Percentiles rank a stretch among this genome's conserved stretches.
These are phyloP conservation scores for Microctenopoma lineatum DNA, from an alignment of 2,797 vertebrate genomes.

Conservation along the genomic window DNA sequence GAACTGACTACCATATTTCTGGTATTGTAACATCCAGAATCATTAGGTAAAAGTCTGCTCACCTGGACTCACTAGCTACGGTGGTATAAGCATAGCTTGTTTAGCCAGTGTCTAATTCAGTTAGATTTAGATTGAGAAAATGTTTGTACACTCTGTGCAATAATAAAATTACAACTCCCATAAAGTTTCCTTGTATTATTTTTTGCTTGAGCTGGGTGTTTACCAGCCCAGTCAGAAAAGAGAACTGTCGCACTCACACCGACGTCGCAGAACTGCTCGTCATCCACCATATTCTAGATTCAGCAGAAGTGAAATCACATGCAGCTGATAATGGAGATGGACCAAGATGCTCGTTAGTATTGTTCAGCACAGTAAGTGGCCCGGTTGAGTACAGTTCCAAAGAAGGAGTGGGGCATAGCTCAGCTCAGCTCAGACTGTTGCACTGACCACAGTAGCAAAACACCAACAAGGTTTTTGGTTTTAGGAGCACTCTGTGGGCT, in stretches of 20 bases:
- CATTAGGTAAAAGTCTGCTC: conserved; percentile 1
- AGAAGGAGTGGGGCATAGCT: conserved; percentile 6
- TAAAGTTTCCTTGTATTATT: background rate
- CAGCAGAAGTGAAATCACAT: conserved; percentile 46
- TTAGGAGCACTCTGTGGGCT: conserved; percentile 3
- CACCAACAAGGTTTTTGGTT: conserved; percentile 6
- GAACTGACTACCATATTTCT: no score
- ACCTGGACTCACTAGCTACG: conserved; percentile 21
- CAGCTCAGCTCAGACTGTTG: conserved; percentile 6
- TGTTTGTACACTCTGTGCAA: background rate
- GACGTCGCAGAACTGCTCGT: conserved; percentile 43
- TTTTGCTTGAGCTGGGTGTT: background rate
- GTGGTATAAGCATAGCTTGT: conserved; percentile 5
- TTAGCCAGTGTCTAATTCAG: conserved; percentile 5
- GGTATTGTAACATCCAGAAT: no score
- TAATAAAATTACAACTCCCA: background rate
- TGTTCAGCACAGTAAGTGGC: conserved; percentile 8
- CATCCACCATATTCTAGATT: conserved; percentile 27
- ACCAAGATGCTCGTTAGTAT: conserved; percentile 8
- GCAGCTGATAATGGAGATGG: conserved; percentile 36
- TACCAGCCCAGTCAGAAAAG: conserved; percentile 9
- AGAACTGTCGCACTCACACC: conserved; percentile 22
- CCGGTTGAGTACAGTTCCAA: conserved; percentile 5
- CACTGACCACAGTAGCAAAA: conserved; percentile 6
- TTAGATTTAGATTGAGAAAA: background rate